These are phyloP conservation scores for Chironomus tepperi DNA, from an alignment of 1,140 invertebrate species.

Conservation along the genomic window DNA sequence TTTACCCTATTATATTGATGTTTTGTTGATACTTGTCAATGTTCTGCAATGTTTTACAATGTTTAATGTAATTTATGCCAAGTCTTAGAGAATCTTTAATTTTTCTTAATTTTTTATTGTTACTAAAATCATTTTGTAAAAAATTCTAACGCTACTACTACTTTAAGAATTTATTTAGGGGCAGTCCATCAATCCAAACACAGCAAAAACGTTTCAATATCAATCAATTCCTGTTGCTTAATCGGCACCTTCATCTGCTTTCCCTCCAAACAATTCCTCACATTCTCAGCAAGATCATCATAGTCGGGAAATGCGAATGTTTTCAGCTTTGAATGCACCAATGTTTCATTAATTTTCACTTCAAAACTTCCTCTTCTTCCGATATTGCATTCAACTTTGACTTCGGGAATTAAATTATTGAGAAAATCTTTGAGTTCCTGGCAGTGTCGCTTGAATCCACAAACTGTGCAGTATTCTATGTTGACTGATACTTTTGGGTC, in stretches of 20 bases:
- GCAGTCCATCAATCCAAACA: no score
- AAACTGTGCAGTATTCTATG: constrained; percentile 30
- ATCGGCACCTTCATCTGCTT: constrained; percentile 32
- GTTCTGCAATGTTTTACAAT: no score
- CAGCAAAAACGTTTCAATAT: no score
- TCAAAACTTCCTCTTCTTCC: constrained; percentile 49
- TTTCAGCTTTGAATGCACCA: constrained; percentile 52
- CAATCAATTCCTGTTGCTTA: no score
- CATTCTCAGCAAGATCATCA: constrained; percentile 45
- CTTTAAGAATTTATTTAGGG: no score
- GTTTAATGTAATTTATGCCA: no score
- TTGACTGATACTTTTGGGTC: not conserved
- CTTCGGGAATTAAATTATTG: constrained; percentile 28
- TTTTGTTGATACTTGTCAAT: no score
- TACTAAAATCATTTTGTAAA: no score
- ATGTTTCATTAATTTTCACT: constrained; percentile 45
- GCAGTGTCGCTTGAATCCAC: constrained; percentile 37
- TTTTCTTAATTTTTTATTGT: no score
- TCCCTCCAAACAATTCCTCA: constrained; percentile 41
- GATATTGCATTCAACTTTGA: constrained; percentile 32
- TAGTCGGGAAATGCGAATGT: constrained; percentile 49
- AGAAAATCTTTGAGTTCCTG: constrained; percentile 34
- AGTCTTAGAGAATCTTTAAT: no score
- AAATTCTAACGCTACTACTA: no score
- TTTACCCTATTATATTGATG: no score